Percentiles rank a stretch among this genome's conserved stretches.
Conservation (phyloP, 2,888 invertebrate genomes). For the Pseudococcus jackbeardsleyi region DNA sequence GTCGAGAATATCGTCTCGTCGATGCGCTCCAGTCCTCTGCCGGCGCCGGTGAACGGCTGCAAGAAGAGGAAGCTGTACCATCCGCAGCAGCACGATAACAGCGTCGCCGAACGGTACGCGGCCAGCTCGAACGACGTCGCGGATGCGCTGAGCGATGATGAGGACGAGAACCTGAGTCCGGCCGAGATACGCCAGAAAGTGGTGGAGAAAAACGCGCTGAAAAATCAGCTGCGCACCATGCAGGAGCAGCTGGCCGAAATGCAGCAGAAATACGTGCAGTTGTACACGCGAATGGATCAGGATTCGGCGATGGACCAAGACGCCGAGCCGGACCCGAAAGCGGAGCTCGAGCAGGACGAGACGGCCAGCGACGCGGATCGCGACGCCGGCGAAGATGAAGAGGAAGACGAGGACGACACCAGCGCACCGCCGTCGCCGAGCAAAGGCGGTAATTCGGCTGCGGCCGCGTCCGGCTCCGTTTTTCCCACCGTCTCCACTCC, state of each 20-base stretch:
- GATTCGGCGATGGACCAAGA: slow-evolving; percentile 70
- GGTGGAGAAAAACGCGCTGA: slow-evolving; percentile 87
- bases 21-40: slow-evolving; percentile 87
- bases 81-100: slow-evolving; percentile 89
- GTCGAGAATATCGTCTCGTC: slow-evolving; percentile 96
- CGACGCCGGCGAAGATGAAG: slow-evolving; percentile 74
- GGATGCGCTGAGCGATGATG: slow-evolving; percentile 82
- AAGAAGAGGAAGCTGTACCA: slow-evolving; percentile 96
- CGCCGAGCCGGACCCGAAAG: slow-evolving; percentile 76
- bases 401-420: slow-evolving; percentile 81
- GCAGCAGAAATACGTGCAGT: slow-evolving; percentile 90
- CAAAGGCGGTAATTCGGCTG: background rate
- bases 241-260: slow-evolving; percentile 91
- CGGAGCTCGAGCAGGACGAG: slow-evolving; percentile 74
- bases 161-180: slow-evolving; percentile 79
- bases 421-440: slow-evolving; percentile 68
- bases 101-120: slow-evolving; percentile 75
- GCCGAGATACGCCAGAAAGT: slow-evolving; percentile 86
- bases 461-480: background rate
- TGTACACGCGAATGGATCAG: slow-evolving; percentile 85
- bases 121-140: slow-evolving; percentile 95
- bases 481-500: slow-evolving; percentile 16
- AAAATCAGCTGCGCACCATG: slow-evolving; percentile 87
- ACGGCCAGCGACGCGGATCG: slow-evolving; percentile 79
- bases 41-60: slow-evolving; percentile 86